Evolutionary conservation across 1,140 invertebrate species (phyloP), one percentile per base, ranked within the genome.

Genomic region (Sarcophaga peregrina): DNA sequence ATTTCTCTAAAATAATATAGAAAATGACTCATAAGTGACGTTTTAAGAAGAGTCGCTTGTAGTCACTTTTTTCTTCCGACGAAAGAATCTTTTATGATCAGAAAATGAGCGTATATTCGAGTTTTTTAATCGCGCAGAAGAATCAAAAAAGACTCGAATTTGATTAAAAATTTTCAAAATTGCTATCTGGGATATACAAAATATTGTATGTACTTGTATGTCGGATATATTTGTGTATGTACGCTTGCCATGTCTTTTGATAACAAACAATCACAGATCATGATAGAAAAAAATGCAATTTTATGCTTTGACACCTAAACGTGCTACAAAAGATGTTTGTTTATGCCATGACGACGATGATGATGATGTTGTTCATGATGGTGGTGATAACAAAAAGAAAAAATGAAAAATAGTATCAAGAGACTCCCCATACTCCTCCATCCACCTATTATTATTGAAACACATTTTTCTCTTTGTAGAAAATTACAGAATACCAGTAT

Each of bases 201-300:
- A n/a, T n/a, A n/a, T n/a, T n/a, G n/a, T n/a, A n/a, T 37, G 25
- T 52, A 13, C 50, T 10, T 52, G 50, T 10, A 52, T 15, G 54
- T 58, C 6, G 10, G 15, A 15, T 58, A 13, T 1, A 58, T 0
- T 11, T 58, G 4, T 58, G 52, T 58, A 58, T n/a, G 74, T 76
- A 47, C 15, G 46, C 3, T 37, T 37, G 4, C 25, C n/a, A 47
- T 47, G 74, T 76, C 47, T 13, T 75, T 76, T 76, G 74, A 76
- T 76, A 76, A 76, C 74, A 76, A 76, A 76, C 74, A 76, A 76
- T 76, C 74, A 76, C 74, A 76, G 74, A 76, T 46, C 47, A 76
- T 76, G 74, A 47, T 13, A 76, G 25, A 37, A 76, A 76, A 76
- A 46, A 76, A 48, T 48, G 46, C 45, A 48, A 76, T 76, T 76